Evolutionary conservation across 2,113 vertebrate genomes (phyloP), one percentile per base, ranked within the genome.

Genomic region (Lichenostomus cassidix): DNA sequence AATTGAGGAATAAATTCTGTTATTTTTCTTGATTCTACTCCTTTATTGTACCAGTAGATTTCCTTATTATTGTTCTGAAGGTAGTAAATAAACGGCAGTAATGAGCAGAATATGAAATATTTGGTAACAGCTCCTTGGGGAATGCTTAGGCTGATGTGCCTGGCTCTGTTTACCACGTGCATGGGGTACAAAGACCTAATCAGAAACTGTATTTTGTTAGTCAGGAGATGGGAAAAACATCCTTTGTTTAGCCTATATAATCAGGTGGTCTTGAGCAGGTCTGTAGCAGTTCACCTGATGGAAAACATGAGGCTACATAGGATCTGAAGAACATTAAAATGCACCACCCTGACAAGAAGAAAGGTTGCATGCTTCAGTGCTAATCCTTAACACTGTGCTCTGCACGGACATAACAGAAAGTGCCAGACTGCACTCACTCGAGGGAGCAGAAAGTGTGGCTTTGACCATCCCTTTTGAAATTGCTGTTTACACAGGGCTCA

Each of bases 21-120:
- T 94, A 89, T 79, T 87, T 81, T 84, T 87, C 31, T 89, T 90
- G 50, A 52, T 87, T 87, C 71, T 70, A 52, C 46, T 82, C 83
- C 58, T 91, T 92, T 89, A 69, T 52, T 58, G 63, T 65, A 62
- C 50, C 4, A 89, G 15, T 86, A 90, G 55, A 83, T 77, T 94
- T 84, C 77, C 52, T 87, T 81, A 50, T 89, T 94, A 94, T 90
- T 81, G 68, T 95, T 96, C 73, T 73, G 71, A 86, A 94, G 77
- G 47, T 37, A 89, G 86, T 95, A 96, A 97, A 95, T 92, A 95
- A 94, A 95, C 80, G 96, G 69, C 58, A 87, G 74, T 92, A 93
- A 96, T 79, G 83, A 97, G 53, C 19, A 89, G 71, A 90, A 87
- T 80, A 83, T 88, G 73, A 92, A 94, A 68, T 90, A 92, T 90